Evolutionary conservation across 2,797 vertebrate species (phyloP).

Genomic region (Hydrocynus forskahlii): DNA sequence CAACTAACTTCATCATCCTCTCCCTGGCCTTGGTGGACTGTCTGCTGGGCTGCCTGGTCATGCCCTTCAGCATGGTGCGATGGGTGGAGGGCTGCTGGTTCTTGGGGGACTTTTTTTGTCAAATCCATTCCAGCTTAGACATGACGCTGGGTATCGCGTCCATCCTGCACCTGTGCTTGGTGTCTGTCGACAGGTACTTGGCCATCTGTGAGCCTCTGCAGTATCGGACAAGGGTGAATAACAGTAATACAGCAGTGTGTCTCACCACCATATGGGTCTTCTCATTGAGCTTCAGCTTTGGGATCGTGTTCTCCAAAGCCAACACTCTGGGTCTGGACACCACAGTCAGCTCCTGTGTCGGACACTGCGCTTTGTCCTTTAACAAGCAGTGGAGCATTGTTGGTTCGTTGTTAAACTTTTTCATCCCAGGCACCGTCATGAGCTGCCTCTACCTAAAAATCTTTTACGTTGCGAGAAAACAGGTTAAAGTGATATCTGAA

Average conservation of each 20-base stretch:
- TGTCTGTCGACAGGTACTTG: constrained; percentile 59
- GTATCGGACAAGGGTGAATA: constrained; percentile 54
- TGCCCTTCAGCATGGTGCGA: constrained; percentile 63
- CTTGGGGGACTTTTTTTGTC: constrained; percentile 57
- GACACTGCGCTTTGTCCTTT: constrained; percentile 51
- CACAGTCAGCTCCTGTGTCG: constrained; percentile 44
- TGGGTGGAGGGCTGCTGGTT: constrained; percentile 63
- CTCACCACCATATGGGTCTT: constrained; percentile 44
- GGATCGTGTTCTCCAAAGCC: constrained; percentile 56
- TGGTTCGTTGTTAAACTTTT: constrained; percentile 43
- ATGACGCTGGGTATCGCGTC: constrained; percentile 56
- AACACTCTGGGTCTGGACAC: constrained; percentile 53
- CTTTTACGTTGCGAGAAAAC: constrained; percentile 50
- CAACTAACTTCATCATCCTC: constrained; percentile 53
- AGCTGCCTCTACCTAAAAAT: constrained; percentile 55
- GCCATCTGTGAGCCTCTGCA: constrained; percentile 61
- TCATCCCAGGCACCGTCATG: constrained; percentile 57
- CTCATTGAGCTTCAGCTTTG: constrained; percentile 53
- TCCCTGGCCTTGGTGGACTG: constrained; percentile 58
- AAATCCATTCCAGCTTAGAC: constrained; percentile 60
- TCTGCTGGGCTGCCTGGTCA: constrained; percentile 54
- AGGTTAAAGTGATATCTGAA: constrained; percentile 52
- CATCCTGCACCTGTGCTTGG: constrained; percentile 59
- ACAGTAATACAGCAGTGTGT: constrained; percentile 18
- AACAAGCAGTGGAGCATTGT: constrained; percentile 50